Conservation (phyloP, 1,140 invertebrate species). For the Cylas formicarius region DNA sequence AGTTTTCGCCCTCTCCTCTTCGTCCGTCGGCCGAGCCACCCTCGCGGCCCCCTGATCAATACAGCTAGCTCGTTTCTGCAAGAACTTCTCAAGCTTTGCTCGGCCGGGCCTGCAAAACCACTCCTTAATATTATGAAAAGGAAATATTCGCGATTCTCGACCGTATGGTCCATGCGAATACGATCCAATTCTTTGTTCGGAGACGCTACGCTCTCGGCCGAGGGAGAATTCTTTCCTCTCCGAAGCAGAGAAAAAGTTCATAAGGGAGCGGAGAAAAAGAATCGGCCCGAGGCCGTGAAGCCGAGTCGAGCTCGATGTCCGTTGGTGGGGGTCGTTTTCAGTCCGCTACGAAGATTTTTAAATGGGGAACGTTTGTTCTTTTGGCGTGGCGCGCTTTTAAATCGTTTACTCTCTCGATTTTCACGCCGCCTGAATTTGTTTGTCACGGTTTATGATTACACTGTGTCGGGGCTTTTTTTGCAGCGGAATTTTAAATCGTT, state of each 20-base stretch:
- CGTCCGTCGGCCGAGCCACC: constrained; percentile 17
- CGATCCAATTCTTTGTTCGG: constrained; percentile 29
- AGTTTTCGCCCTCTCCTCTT: constrained; percentile 26
- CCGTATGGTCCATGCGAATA: constrained; percentile 24
- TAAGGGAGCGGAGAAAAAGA: constrained; percentile 15
- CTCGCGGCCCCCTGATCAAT: constrained; percentile 37
- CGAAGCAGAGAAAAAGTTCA: constrained; percentile 22
- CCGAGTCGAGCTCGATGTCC: too few relatives aligned
- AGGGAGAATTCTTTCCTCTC: constrained; percentile 26
- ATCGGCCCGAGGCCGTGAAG: constrained; percentile 13
- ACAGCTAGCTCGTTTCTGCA: constrained; percentile 40
- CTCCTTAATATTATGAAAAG: constrained; percentile 37
- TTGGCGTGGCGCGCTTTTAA: constrained; percentile 12
- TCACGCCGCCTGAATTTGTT: constrained; percentile 9
- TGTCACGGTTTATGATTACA: constrained; percentile 14
- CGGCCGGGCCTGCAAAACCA: constrained; percentile 39
- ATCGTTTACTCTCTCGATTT: constrained; percentile 1
- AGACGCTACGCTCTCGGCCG: background rate
- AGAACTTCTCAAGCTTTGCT: constrained; percentile 39
- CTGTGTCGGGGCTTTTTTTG: too few relatives aligned
- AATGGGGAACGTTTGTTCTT: constrained; percentile 18
- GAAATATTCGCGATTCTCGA: constrained; percentile 27
- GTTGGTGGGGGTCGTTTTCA: constrained; percentile 8
- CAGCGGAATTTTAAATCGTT: too few relatives aligned
- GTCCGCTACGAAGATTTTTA: constrained; percentile 18